Evolutionary conservation across 2,888 invertebrate species (phyloP).

Genomic region (Sialis lutaria): DNA sequence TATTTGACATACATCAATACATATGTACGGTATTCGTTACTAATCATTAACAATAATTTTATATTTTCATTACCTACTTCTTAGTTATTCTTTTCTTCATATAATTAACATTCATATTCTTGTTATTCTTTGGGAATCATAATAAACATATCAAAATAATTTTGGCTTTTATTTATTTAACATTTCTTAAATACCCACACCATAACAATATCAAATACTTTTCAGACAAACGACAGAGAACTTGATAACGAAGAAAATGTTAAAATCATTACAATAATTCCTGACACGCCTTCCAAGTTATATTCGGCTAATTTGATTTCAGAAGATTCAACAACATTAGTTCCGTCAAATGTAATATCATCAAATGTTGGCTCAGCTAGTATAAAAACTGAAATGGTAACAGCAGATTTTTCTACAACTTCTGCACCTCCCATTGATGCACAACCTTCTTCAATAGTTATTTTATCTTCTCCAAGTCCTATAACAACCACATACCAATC

Average conservation of each 20-base stretch:
- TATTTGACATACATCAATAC: neutral
- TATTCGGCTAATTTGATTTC: constrained; percentile 8
- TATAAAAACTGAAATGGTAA: neutral
- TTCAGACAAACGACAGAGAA: constrained; percentile 18
- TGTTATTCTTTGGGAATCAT: neutral
- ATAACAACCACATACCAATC: too few species aligned
- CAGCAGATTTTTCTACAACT: neutral
- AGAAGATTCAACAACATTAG: constrained; percentile 15
- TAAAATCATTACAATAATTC: constrained; percentile 3
- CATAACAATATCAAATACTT: neutral
- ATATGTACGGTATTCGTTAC: neutral
- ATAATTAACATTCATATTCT: neutral
- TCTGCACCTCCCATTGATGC: neutral
- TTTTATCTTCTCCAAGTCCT: too few species aligned
- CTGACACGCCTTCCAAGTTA: neutral
- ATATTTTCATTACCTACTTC: neutral
- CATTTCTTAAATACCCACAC: neutral
- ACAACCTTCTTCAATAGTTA: too few species aligned
- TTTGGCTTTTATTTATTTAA: neutral
- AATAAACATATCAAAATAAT: neutral
- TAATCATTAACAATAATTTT: neutral
- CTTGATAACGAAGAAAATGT: constrained; percentile 13
- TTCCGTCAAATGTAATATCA: constrained; percentile 15
- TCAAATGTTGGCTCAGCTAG: neutral
- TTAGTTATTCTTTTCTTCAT: neutral